These are phyloP conservation scores for Polyergus mexicanus DNA, from an alignment of 1,140 invertebrate genomes.

Conservation along the genomic window DNA sequence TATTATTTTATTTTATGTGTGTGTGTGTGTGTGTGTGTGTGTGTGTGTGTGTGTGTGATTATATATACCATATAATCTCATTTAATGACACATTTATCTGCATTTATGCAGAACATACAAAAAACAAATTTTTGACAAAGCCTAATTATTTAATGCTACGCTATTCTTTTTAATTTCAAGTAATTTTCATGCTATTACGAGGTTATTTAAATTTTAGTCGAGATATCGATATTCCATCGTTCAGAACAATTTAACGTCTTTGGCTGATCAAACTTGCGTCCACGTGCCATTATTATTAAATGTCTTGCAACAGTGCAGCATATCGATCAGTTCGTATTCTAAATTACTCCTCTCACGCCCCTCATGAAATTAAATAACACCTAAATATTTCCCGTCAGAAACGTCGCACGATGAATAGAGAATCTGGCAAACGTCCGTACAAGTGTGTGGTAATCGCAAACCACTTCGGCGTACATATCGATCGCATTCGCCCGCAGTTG, in stretches of 20 bases:
- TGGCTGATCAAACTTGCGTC: neutral
- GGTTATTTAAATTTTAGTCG: neutral
- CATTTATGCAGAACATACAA: neutral
- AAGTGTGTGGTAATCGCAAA: neutral
- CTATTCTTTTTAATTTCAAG: neutral
- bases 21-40: no score
- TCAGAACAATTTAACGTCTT: neutral
- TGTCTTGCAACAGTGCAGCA: neutral
- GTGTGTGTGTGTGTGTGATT: no score
- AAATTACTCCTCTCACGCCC: neutral
- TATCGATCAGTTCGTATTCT: slow-evolving; percentile 16
- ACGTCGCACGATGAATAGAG: neutral
- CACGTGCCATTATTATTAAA: neutral
- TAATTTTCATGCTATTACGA: neutral
- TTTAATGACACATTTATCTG: neutral
- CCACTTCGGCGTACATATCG: neutral
- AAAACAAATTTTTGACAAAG: neutral
- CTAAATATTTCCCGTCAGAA: slow-evolving; percentile 14
- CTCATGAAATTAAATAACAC: slow-evolving; percentile 41
- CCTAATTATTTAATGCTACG: neutral
- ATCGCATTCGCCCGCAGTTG: neutral
- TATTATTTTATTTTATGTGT: no score
- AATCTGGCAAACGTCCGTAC: slow-evolving; percentile 13
- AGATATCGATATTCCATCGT: neutral
- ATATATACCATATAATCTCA: no score